phyloP scores from a whole-genome alignment of 2,888 invertebrate genomes.

The Nineta flava region DNA sequence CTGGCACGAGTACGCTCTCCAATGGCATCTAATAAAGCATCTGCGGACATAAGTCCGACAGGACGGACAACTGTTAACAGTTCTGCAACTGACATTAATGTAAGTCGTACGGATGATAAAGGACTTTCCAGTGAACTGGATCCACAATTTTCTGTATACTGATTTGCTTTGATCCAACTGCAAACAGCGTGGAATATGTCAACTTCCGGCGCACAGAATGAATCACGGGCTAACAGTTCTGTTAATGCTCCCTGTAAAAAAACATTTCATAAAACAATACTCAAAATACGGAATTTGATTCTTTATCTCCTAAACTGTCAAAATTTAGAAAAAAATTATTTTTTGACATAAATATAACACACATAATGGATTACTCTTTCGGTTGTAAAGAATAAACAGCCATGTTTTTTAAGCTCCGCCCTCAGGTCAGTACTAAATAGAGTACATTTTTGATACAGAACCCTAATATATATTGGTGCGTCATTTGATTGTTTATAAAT shows the following conservation, averaged over 20 bases:
- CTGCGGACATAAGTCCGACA: slow-evolving; percentile 71
- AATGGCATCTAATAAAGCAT: slow-evolving; percentile 87
- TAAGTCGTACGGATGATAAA: slow-evolving; percentile 56
- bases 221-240: slow-evolving; percentile 76
- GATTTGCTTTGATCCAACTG: slow-evolving; percentile 72
- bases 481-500: too few species aligned
- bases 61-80: slow-evolving; percentile 79
- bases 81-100: slow-evolving; percentile 77
- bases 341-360: too few species aligned
- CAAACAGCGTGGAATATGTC: slow-evolving; percentile 86
- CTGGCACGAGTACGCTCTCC: slow-evolving; percentile 67
- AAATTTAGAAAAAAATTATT: too few species aligned
- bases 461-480: too few species aligned
- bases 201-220: slow-evolving; percentile 92
- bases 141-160: slow-evolving; percentile 26
- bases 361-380: too few species aligned
- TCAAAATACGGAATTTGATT: slow-evolving; percentile 2
- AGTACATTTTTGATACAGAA: background rate
- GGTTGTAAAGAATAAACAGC: too few species aligned
- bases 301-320: background rate
- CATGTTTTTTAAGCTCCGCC: too few species aligned
- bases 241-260: slow-evolving; percentile 51
- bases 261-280: background rate
- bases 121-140: slow-evolving; percentile 18
- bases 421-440: too few species aligned